These are phyloP conservation scores for Cygnus olor DNA, from an alignment of 2,797 vertebrate genomes.

Conservation along the genomic window DNA sequence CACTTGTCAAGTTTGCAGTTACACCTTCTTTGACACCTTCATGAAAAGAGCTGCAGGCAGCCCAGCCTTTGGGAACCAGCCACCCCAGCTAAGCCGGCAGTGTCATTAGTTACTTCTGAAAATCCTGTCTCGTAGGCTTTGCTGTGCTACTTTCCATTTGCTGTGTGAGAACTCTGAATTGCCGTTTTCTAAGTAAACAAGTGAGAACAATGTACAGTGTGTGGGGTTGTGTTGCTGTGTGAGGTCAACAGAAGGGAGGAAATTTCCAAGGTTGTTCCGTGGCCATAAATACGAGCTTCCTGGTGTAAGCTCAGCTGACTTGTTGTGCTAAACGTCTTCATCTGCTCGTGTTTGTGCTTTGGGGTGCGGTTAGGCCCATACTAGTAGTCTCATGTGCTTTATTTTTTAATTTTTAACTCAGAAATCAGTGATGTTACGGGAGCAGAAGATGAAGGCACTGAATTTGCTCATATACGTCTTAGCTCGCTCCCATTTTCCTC, in stretches of 20 bases:
- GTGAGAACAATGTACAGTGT: background rate
- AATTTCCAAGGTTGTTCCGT: background rate
- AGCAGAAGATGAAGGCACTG: background rate
- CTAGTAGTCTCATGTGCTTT: background rate
- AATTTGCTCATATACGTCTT: background rate
- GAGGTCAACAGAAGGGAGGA: background rate
- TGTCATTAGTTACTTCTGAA: background rate
- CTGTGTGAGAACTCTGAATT: background rate
- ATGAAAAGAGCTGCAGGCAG: background rate
- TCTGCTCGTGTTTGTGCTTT: background rate
- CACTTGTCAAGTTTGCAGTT: background rate
- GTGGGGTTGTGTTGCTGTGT: fast-evolving
- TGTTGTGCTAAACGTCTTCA: background rate
- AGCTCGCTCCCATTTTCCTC: background rate
- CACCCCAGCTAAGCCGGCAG: background rate
- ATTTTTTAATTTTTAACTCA: background rate
- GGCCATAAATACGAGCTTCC: background rate
- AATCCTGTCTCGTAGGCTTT: background rate
- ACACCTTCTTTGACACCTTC: background rate
- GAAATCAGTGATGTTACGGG: background rate
- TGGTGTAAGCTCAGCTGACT: fast-evolving
- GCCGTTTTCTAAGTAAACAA: background rate
- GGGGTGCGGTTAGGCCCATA: background rate
- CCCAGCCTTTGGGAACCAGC: background rate
- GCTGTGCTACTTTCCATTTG: background rate